Percentiles rank a stretch among this genome's conserved stretches.
Conservation (phyloP, 2,113 vertebrate species). For the Butorides virescens region DNA sequence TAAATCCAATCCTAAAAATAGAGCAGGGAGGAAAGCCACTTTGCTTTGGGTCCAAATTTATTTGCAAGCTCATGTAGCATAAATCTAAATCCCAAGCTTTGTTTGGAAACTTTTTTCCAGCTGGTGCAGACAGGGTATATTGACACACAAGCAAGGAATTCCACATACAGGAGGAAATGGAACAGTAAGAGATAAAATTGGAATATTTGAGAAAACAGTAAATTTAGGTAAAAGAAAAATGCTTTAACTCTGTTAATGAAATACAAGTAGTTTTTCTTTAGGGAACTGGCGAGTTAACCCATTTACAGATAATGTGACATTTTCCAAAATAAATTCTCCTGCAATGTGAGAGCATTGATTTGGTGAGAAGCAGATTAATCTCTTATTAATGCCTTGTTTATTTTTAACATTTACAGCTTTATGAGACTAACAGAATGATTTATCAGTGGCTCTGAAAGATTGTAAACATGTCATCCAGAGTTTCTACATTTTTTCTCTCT, state of each 20-base stretch:
- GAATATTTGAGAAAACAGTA: neutral
- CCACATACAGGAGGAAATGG: neutral
- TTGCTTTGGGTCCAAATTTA: neutral
- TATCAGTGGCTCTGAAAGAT: neutral
- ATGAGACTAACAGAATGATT: neutral
- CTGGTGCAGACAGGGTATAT: neutral
- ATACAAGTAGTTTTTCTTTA: neutral
- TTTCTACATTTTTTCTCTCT: neutral
- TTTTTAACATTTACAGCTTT: neutral
- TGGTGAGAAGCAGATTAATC: neutral
- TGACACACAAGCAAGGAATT: neutral
- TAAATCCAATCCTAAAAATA: neutral
- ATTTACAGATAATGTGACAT: neutral
- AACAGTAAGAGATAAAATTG: neutral
- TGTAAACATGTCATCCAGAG: neutral
- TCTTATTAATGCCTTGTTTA: neutral
- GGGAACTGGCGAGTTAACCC: neutral
- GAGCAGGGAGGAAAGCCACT: neutral
- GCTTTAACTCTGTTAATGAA: neutral
- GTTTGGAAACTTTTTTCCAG: neutral
- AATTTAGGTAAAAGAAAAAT: neutral
- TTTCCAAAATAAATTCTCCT: neutral
- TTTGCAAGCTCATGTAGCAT: neutral
- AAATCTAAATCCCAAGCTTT: neutral
- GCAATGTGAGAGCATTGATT: neutral